Conservation (phyloP, 2,113 vertebrate genomes). For the Elgaria multicarinata region DNA sequence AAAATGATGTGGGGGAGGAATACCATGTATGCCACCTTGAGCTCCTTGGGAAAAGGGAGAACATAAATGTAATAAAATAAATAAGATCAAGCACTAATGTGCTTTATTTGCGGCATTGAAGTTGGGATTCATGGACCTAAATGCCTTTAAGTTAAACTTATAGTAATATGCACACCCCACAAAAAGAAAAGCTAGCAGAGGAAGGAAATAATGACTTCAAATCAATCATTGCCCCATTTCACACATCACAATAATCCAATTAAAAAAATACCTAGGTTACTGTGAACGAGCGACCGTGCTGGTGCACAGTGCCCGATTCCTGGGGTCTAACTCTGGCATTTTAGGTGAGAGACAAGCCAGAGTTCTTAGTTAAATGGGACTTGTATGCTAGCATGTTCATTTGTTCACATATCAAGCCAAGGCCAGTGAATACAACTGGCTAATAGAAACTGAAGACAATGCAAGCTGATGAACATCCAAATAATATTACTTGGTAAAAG, state of each 20-base stretch:
- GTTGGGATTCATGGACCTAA: background rate
- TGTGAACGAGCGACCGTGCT: no score
- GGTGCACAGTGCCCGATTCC: no score
- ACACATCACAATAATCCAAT: no score
- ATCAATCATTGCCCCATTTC: background rate
- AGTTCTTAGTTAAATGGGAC: no score
- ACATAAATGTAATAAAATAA: background rate
- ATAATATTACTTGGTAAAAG: background rate
- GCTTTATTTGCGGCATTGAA: background rate
- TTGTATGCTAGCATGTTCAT: no score
- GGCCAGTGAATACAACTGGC: background rate
- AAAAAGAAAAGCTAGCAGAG: background rate
- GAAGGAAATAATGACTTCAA: background rate
- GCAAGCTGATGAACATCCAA: background rate
- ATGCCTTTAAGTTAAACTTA: background rate
- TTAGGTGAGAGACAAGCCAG: no score
- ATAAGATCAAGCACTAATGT: background rate
- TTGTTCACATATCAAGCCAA: no score
- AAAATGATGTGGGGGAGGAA: background rate
- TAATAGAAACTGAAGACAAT: background rate
- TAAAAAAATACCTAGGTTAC: no score
- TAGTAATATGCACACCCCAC: background rate
- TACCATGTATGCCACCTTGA: background rate
- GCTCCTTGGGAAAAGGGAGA: background rate
- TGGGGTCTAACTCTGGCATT: no score